Evolutionary conservation across 2,797 vertebrate genomes (phyloP).

Genomic region (Peromyscus aztecus): DNA sequence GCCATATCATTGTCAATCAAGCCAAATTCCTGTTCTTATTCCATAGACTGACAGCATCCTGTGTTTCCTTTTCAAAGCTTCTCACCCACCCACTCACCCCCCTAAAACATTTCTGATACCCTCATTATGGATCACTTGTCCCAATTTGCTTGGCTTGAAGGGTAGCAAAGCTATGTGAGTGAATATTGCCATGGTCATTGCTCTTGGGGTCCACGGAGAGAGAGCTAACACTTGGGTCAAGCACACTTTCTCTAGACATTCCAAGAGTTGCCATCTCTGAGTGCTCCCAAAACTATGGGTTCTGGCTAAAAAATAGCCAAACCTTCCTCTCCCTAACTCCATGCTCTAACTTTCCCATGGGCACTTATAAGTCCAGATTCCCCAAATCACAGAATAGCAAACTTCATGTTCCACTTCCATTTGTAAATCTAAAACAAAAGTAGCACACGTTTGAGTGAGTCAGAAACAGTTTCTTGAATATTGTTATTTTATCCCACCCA

Average conservation of each 20-base stretch:
- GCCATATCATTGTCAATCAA: not conserved
- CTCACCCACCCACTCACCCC: not conserved
- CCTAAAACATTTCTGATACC: not conserved
- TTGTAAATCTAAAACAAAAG: not conserved
- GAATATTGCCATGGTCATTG: not conserved
- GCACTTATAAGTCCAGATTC: not conserved
- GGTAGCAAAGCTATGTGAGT: not conserved
- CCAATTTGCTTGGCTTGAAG: not conserved
- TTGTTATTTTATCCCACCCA: not conserved
- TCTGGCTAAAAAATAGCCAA: not conserved
- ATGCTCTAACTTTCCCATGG: not conserved
- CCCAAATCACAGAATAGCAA: not conserved
- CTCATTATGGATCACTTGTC: not conserved
- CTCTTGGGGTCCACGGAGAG: not conserved
- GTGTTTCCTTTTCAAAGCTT: not conserved
- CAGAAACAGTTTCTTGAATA: not conserved
- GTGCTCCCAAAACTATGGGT: not conserved
- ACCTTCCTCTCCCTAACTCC: not conserved
- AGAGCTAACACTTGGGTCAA: not conserved
- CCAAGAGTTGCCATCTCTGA: not conserved
- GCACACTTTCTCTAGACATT: not conserved
- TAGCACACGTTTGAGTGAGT: not conserved
- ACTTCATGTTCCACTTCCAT: not conserved
- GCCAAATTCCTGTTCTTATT: not conserved
- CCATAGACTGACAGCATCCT: not conserved